Conservation (phyloP, 2,888 invertebrate species). For the Ferdinandea cuprea region DNA sequence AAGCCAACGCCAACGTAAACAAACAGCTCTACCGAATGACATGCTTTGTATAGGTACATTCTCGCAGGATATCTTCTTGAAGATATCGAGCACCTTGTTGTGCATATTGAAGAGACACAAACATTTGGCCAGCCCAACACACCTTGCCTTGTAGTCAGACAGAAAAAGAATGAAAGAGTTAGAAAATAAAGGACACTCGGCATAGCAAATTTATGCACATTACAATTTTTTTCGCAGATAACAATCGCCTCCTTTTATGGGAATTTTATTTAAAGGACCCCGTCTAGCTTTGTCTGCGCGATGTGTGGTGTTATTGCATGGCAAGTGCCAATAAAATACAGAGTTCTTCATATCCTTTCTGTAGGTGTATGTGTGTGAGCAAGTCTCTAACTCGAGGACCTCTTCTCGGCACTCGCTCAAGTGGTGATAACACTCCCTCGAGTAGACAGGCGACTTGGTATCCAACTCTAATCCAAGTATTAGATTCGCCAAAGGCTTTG, state of each 20-base stretch:
- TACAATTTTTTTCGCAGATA: constrained; percentile 53
- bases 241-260: constrained; percentile 65
- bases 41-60: neutral
- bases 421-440: constrained; percentile 62
- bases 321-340: constrained; percentile 73
- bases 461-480: constrained; percentile 62
- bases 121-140: constrained; percentile 23
- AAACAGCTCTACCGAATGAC: constrained; percentile 34
- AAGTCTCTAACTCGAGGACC: constrained; percentile 39
- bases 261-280: constrained; percentile 68
- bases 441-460: constrained; percentile 3
- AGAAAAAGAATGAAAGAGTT: neutral
- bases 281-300: neutral
- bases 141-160: constrained; percentile 19
- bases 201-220: constrained; percentile 58
- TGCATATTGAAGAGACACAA: constrained; percentile 30
- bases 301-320: constrained; percentile 45
- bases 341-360: constrained; percentile 25
- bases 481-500: constrained; percentile 28
- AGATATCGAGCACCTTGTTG: constrained; percentile 54
- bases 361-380: neutral
- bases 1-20: constrained; percentile 60
- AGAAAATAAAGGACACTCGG: constrained; percentile 13
- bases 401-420: constrained; percentile 32
- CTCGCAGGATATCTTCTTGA: constrained; percentile 56